phyloP scores from a whole-genome alignment of 2,888 invertebrate species.

The Dendrolimus houi region DNA sequence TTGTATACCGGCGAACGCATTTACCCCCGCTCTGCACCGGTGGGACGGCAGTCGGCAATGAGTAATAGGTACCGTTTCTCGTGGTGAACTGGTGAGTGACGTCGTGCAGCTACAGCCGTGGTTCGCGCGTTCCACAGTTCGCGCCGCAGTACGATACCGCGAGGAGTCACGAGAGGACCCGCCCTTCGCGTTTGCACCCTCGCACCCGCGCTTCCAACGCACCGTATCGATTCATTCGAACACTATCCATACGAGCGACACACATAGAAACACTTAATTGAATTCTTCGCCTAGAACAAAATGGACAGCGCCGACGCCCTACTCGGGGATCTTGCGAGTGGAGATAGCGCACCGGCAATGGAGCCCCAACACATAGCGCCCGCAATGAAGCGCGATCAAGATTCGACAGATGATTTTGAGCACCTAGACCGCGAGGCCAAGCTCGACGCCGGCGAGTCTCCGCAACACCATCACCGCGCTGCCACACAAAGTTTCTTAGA shows the following conservation, averaged over 20 bases:
- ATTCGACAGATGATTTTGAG: constrained; percentile 85
- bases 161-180: constrained; percentile 57
- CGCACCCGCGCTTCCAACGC: constrained; percentile 33
- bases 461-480: constrained; percentile 38
- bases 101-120: constrained; percentile 46
- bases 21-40: constrained; percentile 33
- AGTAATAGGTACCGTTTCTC: constrained; percentile 63
- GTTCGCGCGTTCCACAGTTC: constrained; percentile 27
- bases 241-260: constrained; percentile 11
- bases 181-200: constrained; percentile 33
- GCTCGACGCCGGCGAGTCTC: constrained; percentile 46
- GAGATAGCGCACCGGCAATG: constrained; percentile 32
- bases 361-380: constrained; percentile 20
- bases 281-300: constrained; percentile 24
- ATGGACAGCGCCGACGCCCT: constrained; percentile 57
- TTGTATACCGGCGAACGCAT: constrained; percentile 24
- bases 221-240: constrained; percentile 42
- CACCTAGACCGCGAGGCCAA: constrained; percentile 79
- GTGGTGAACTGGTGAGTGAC: constrained; percentile 66
- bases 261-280: constrained; percentile 15
- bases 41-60: constrained; percentile 46
- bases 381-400: constrained; percentile 76
- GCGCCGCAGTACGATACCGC: constrained; percentile 54
- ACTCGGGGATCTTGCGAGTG: constrained; percentile 50
- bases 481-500: constrained; percentile 64